Evolutionary conservation across 1,140 invertebrate genomes (phyloP).

Genomic region (Chionoecetes opilio): DNA sequence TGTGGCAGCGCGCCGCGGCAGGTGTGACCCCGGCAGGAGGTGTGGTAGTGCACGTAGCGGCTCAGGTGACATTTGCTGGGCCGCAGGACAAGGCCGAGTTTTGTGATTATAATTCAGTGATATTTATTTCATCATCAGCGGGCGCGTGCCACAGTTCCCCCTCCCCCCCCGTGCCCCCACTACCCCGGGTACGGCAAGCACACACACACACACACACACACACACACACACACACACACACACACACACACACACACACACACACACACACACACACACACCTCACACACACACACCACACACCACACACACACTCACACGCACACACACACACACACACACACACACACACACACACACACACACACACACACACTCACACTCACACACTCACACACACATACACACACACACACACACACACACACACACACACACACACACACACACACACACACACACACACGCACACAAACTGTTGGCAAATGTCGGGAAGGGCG

Average conservation of each 20-base stretch:
- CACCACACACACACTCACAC: conserved; percentile 41
- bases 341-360: neutral
- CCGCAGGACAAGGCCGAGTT: neutral
- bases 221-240: conserved; percentile 15
- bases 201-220: conserved; percentile 31
- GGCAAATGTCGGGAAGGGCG: neutral
- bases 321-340: conserved; percentile 1
- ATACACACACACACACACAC: neutral
- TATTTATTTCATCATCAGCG: neutral
- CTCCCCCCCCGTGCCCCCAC: neutral
- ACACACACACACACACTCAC: conserved; percentile 28
- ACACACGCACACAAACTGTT: neutral
- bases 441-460: conserved; percentile 14
- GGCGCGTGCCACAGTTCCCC: neutral
- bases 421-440: conserved; percentile 3
- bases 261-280: neutral
- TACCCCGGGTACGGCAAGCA: neutral
- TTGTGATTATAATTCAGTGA: neutral
- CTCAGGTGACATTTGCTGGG: neutral
- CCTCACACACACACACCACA: no score
- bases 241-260: conserved; percentile 29
- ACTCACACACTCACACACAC: no score
- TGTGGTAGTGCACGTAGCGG: neutral
- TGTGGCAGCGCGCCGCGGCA: neutral
- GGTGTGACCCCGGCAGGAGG: no score